Conservation (phyloP, 2,113 vertebrate species). For the Mastomys coucha region DNA sequence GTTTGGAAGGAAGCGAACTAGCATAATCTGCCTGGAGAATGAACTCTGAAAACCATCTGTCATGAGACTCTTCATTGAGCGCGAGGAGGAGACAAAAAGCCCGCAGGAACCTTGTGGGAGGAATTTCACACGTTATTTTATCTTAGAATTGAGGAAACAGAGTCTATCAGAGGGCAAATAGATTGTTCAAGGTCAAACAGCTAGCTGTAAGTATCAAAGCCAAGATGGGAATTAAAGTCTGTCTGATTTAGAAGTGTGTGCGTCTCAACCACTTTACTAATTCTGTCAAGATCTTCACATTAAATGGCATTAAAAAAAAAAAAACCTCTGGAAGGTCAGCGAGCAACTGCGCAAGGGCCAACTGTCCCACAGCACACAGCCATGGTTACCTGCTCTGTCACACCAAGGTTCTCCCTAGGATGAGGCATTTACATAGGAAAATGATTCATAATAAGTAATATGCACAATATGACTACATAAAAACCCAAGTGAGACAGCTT, state of each 20-base stretch:
- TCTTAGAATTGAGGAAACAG: slow-evolving; percentile 36
- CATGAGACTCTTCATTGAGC: background rate
- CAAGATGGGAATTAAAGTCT: slow-evolving; percentile 43
- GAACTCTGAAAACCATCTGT: slow-evolving; percentile 33
- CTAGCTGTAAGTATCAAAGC: slow-evolving; percentile 31
- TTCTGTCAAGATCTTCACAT: slow-evolving; percentile 36
- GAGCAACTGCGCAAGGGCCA: background rate
- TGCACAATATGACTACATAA: background rate
- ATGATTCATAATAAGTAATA: slow-evolving; percentile 16
- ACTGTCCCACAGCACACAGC: background rate
- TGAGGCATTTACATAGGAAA: background rate
- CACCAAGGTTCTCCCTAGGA: background rate
- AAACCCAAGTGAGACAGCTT: background rate
- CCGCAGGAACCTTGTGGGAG: background rate
- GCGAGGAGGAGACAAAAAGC: slow-evolving; percentile 27
- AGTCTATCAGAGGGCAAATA: slow-evolving; percentile 21
- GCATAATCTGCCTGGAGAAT: background rate
- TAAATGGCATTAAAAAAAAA: slow-evolving; percentile 3
- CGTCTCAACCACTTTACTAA: slow-evolving; percentile 48
- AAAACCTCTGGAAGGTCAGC: slow-evolving; percentile 26
- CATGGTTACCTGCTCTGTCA: background rate
- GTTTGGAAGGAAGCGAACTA: background rate
- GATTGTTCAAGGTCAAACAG: background rate
- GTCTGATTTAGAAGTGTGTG: background rate
- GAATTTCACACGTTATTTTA: slow-evolving; percentile 36